Base-by-base conservation (phyloP, 2,888 invertebrate species). In the Clistopyga incitator region DNA sequence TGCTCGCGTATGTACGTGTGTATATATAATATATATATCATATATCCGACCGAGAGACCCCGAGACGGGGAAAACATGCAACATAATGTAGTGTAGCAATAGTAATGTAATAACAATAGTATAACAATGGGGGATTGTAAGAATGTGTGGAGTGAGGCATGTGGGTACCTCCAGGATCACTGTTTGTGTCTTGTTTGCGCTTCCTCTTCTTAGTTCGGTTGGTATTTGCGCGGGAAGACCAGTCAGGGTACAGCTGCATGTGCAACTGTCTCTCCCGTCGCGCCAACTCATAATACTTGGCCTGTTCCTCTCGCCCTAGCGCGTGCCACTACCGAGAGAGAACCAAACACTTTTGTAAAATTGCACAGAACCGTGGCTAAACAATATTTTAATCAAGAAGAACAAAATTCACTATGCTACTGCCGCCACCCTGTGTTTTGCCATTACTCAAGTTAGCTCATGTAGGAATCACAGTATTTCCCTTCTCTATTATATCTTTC, bases 181-280 rank as follows among this genome's bases (percentile, higher is more conserved):
- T 98, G 96, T 96, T 97, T 96, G 97, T 97, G 96, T 98, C 98
- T 97, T 97, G 97, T 96, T 98, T 98, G 96, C 98, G 97, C 96
- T 99, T 99, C 97, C 99, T 98, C 97, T 99, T 99, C 96, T 98
- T 98, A 96, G 99, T 98, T 95, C 98, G 97, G 95, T 99, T 98
- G 96, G 99, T 99, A 96, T 99, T 99, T 95, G 99, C 97, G 95
- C 99, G 99, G 95, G 98, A 98, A 95, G 98, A 98, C 99, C 99
- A 99, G 95, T 98, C 98, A 94, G 99, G 99, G 96, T 99, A 99
- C 95, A 98, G 97, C 96, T 98, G 98, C 97, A 98, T 97, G 96
- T 99, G 99, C 94, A 98, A 97, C 95, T 99, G 98, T 94, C 99
- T 97, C 95, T 99, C 99, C 95, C 98, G 97, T 94, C 98, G 96